Percentiles rank a stretch among this genome's conserved stretches.
phyloP scores from a whole-genome alignment of 2,888 invertebrate genomes.

The Pristionchus exspectatus region DNA sequence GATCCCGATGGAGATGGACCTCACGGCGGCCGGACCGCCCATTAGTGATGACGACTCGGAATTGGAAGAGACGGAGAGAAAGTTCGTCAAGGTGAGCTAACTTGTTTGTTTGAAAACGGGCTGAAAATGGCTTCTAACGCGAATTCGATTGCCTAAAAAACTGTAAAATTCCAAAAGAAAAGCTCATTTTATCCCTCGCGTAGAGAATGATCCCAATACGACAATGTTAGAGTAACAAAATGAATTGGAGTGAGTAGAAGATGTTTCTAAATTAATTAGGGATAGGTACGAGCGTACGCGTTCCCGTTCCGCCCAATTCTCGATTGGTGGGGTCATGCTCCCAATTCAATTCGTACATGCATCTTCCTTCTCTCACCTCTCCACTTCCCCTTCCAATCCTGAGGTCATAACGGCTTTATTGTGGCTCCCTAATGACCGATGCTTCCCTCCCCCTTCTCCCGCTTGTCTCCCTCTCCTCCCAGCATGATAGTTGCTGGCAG shows the following conservation, averaged over 20 bases:
- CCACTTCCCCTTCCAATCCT: background rate
- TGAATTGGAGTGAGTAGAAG: too few relatives aligned
- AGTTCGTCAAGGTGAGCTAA: conserved; percentile 62
- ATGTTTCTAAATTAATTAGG: too few relatives aligned
- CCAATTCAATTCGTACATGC: background rate
- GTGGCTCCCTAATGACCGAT: conserved; percentile 13
- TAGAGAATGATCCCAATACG: too few relatives aligned
- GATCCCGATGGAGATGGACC: conserved; percentile 75
- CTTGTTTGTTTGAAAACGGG: background rate
- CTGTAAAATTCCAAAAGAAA: too few relatives aligned
- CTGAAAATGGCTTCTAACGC: too few relatives aligned
- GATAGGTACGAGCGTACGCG: too few relatives aligned
- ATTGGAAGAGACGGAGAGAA: conserved; percentile 64
- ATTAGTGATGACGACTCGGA: conserved; percentile 71
- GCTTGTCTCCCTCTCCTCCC: background rate
- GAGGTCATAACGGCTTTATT: background rate
- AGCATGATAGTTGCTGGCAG: conserved; percentile 2
- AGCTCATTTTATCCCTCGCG: too few relatives aligned
- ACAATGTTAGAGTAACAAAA: too few relatives aligned
- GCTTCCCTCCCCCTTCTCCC: background rate
- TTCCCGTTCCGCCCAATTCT: too few relatives aligned
- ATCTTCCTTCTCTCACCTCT: background rate
- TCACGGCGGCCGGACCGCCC: conserved; percentile 72
- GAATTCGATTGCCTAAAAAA: too few relatives aligned
- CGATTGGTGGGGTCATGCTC: background rate